phyloP scores from a whole-genome alignment of 2,888 invertebrate species.

The Pristionchus entomophagus region DNA sequence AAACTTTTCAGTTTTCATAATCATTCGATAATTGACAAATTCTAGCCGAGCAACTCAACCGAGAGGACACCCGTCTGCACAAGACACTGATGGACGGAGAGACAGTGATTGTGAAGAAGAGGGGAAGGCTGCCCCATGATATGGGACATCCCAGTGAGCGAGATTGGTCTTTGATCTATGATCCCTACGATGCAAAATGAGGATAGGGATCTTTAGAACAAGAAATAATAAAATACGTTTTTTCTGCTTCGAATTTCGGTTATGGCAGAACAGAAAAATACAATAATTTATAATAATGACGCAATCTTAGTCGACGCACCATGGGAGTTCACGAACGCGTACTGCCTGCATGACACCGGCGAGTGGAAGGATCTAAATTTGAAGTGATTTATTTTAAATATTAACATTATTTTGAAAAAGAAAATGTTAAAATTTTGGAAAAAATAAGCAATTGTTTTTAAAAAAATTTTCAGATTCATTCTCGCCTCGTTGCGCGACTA shows the following conservation, averaged over 20 bases:
- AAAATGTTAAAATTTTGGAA: neutral
- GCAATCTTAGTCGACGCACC: slow-evolving; percentile 83
- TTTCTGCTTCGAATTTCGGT: neutral
- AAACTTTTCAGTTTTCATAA: too few species aligned
- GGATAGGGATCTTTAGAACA: too few species aligned
- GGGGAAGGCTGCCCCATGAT: slow-evolving; percentile 90
- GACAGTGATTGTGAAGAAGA: slow-evolving; percentile 84
- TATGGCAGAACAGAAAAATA: too few species aligned
- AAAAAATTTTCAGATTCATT: slow-evolving; percentile 82
- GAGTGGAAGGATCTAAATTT: slow-evolving; percentile 93
- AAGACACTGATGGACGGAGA: slow-evolving; percentile 82
- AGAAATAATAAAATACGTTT: too few species aligned
- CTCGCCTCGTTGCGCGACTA: slow-evolving; percentile 84
- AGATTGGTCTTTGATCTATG: slow-evolving; percentile 76
- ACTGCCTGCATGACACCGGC: slow-evolving; percentile 91
- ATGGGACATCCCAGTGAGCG: slow-evolving; percentile 87
- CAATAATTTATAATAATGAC: neutral
- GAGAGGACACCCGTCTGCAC: slow-evolving; percentile 72
- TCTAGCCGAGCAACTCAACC: slow-evolving; percentile 76
- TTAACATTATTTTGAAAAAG: neutral
- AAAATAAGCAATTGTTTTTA: too few species aligned
- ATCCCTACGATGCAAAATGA: too few species aligned
- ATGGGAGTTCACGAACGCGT: slow-evolving; percentile 87
- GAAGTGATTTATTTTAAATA: slow-evolving; percentile 78
- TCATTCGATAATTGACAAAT: neutral